Base-by-base conservation (phyloP, 2,888 invertebrate genomes). In the Trichopria drosophilae region DNA sequence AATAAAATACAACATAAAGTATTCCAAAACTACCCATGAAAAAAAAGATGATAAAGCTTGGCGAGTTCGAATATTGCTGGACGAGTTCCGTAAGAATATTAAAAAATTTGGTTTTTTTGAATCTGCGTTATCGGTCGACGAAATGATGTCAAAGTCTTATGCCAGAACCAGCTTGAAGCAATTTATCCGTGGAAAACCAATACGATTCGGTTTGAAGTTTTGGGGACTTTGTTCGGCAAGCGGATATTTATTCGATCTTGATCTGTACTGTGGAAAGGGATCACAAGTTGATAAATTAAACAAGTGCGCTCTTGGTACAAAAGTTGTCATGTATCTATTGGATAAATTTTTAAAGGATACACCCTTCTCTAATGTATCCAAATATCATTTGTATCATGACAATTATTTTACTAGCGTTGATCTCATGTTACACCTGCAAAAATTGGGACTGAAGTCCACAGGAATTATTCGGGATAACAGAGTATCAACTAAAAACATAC, bases 1-100 rank as follows among this genome's bases (percentile, higher is more conserved):
- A 15, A 52, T 52, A 15, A 55, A 57, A 32, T 47, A 47, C 10
- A 52, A 45, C 35, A 9, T 53, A 10, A 57, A 52, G 20, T 52
- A 36, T 47, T 44, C 49, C 10, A 50, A 50, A 29, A 9, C 9
- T 28, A 19, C 22, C 36, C 45, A 55, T 39, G 18, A 13, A 1
- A 12, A 55, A 47, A 12, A 32, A 7, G 19, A 55, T 20, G 55
- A 52, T n/a, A 42, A 31, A 35, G 51, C 26, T 20, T 54, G 54
- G 45, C 34, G 52, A 9, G 50, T 46, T 10, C 43, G 47, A 29
- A 10, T 32, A 24, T 10, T 57, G 10, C 32, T 51, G 7, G 31
- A 52, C 29, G 15, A 29, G 29, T 46, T 46, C 26, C 36, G 19
- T 29, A 46, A 35, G 18, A 46, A 46, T 22, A 37, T 46, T 12